Evolutionary conservation across 2,113 vertebrate genomes (phyloP).

Genomic region (Climacteris rufus): DNA sequence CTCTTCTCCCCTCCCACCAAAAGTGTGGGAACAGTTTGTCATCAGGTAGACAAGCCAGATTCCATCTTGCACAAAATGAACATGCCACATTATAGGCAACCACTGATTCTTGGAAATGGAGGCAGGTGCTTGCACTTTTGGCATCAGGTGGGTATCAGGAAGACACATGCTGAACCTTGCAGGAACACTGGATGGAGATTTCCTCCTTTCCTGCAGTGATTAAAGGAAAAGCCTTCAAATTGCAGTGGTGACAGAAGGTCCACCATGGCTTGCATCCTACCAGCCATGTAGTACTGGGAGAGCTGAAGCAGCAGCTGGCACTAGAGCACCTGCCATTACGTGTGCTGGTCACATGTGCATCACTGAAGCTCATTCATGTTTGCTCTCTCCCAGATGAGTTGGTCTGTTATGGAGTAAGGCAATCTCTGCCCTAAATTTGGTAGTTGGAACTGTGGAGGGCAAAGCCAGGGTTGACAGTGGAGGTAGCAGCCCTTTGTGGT

Average conservation of each 20-base stretch:
- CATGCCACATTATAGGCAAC: rapidly evolving
- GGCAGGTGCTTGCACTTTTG: neutral
- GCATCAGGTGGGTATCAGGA: neutral
- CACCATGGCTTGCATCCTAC: neutral
- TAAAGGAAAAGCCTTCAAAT: neutral
- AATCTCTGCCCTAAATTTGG: neutral
- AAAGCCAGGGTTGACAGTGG: neutral
- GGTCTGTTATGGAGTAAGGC: neutral
- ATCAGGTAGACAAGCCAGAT: neutral
- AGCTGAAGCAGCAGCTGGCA: neutral
- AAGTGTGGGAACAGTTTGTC: neutral
- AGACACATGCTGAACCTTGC: neutral
- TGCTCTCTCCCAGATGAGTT: neutral
- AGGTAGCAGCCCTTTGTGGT: neutral
- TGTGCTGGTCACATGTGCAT: rapidly evolving
- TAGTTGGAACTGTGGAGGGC: neutral
- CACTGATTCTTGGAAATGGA: neutral
- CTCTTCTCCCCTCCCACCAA: neutral
- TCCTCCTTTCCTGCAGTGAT: neutral
- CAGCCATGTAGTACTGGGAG: neutral
- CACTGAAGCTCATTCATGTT: neutral
- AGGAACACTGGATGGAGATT: neutral
- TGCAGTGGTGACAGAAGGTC: neutral
- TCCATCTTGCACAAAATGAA: neutral
- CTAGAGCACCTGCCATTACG: rapidly evolving